Percentiles rank a stretch among this genome's conserved stretches.
Conservation (phyloP, 2,888 invertebrate species). For the Stenolophus ochropezus region DNA sequence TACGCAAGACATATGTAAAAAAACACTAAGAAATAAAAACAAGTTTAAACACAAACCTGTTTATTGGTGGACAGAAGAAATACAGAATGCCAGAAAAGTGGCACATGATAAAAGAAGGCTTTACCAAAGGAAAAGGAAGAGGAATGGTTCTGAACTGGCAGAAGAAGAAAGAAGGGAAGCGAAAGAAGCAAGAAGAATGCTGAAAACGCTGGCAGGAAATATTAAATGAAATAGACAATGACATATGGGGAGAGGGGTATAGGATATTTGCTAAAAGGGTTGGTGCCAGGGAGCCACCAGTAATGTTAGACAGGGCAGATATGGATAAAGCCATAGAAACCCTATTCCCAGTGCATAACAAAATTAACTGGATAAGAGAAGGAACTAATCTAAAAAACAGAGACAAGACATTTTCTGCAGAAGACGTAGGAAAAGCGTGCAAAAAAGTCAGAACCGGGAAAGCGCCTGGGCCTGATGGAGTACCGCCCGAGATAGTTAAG, state of each 20-base stretch:
- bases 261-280: neutral
- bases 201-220: conserved; percentile 1
- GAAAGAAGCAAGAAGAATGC: neutral
- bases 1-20: no score
- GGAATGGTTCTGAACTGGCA: neutral
- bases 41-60: neutral
- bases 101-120: neutral
- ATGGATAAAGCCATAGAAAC: neutral
- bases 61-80: neutral
- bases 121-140: neutral
- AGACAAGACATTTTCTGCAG: neutral
- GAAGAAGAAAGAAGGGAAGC: neutral
- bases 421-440: neutral
- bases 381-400: no score
- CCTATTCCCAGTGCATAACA: neutral
- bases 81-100: neutral
- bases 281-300: neutral
- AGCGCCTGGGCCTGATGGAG: conserved; percentile 27
- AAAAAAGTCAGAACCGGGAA: neutral
- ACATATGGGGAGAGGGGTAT: conserved; percentile 34
- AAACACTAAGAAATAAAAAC: no score
- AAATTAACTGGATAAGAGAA: neutral
- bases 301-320: no score
- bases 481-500: conserved; percentile 24
- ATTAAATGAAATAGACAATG: conserved; percentile 5